Conservation (phyloP, 2,797 vertebrate species). For the Bucorvus abyssinicus region DNA sequence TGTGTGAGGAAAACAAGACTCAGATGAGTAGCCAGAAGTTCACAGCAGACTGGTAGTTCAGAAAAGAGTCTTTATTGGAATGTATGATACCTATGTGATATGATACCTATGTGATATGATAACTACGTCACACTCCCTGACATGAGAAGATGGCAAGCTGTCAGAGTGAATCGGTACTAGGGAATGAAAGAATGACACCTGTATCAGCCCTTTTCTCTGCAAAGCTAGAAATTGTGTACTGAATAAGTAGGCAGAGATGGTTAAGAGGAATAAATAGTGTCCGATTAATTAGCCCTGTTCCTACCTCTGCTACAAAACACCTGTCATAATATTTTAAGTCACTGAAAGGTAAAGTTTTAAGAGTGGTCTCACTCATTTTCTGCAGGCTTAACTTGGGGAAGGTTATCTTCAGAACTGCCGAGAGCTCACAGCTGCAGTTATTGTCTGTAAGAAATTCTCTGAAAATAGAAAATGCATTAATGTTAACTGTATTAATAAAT, state of each 20-base stretch:
- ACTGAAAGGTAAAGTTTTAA: neutral
- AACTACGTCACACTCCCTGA: neutral
- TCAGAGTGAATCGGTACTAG: neutral
- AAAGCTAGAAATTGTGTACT: neutral
- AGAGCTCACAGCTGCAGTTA: constrained; percentile 25
- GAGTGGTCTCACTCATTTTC: neutral
- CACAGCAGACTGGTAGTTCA: neutral
- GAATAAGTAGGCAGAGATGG: neutral
- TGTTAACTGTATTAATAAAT: constrained; percentile 8
- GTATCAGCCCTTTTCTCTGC: neutral
- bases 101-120: neutral
- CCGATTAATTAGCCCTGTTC: neutral
- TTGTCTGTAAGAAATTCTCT: neutral
- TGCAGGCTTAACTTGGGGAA: neutral
- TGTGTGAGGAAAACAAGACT: neutral
- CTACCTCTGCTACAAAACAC: neutral
- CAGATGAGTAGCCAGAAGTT: neutral
- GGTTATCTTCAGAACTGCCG: constrained; percentile 6
- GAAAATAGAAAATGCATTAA: constrained; percentile 26
- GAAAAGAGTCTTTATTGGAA: neutral
- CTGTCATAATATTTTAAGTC: neutral
- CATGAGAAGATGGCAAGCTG: neutral
- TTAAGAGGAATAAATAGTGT: neutral
- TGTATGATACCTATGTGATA: neutral
- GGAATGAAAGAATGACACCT: neutral